Percentiles rank a stretch among this genome's conserved stretches.
These are phyloP conservation scores for Saimiri boliviensis DNA, from an alignment of 2,113 vertebrate genomes.

Conservation along the genomic window DNA sequence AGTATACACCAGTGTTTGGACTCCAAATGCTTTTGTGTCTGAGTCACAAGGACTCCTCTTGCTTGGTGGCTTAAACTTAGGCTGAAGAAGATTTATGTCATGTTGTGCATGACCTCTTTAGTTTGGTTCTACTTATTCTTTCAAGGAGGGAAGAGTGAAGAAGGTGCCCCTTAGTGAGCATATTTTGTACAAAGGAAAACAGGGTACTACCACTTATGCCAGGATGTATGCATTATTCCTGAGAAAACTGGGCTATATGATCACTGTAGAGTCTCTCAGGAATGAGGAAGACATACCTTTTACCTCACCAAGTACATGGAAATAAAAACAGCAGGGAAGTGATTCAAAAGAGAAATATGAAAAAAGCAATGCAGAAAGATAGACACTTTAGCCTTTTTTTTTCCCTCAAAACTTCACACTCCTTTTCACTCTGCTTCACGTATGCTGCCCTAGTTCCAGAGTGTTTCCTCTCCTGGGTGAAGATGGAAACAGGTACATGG, in stretches of 20 bases:
- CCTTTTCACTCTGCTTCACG: not conserved
- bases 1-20: not conserved
- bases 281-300: not conserved
- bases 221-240: not conserved
- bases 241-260: not conserved
- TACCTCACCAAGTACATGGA: not conserved
- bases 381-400: not conserved
- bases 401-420: not conserved
- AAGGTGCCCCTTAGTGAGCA: not conserved
- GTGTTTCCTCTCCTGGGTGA: not conserved
- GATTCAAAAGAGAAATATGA: not conserved
- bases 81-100: not conserved
- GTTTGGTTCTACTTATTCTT: not conserved
- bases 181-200: not conserved
- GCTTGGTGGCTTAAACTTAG: not conserved
- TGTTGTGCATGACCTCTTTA: not conserved
- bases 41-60: constrained; percentile 15
- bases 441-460: not conserved
- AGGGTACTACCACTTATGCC: not conserved
- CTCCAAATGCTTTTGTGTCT: not conserved
- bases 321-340: not conserved
- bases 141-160: not conserved
- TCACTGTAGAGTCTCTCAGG: not conserved
- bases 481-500: not conserved
- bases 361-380: not conserved